Base-by-base conservation (phyloP, 1,140 invertebrate genomes). In the Aphidius gifuensis region DNA sequence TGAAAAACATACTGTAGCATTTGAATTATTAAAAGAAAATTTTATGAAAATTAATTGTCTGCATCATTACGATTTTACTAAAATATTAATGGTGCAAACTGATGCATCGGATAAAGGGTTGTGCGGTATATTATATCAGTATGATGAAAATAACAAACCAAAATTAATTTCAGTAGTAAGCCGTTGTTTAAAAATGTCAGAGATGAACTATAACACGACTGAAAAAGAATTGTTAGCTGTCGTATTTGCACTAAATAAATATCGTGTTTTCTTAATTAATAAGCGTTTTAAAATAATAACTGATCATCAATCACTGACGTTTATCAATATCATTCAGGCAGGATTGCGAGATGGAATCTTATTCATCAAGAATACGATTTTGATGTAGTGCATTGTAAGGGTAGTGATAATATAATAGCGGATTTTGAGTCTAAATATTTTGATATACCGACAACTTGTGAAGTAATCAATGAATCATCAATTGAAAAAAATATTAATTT, bases 261-360 rank as follows among this genome's bases (percentile, higher is more conserved):
- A 40, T 11, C 11, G 56, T 38, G 56, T 58, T 45, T 58, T 32
- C 39, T 39, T 58, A 9, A 48, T 47, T 48, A 16, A 44, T 38
- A 9, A 45, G 1, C 8, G 38, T 5, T 58, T 58, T 21, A 39
- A 4, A 6, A 23, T 58, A 3, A 2, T 58, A 3, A 58, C 45
- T 39, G 56, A 58, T 38, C 56, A 58, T 16, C 6, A 58, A 9
- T 44, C 44, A n/a, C 9, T 58, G 5, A 58, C 56, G 4, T 48
- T 58, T 40, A 9, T 48, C 6, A 44, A 23, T 58, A 11, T 48
- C 45, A 46, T 11, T 48, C 56, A 38, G 23, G 44, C 5, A 9
- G 45, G 9, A 23, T 47, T 5, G 5, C 43, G 16, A 7, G 56
- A 9, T 58, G 56, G 56, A 46, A 16, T 39, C 38, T 58, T 8